Evolutionary conservation across 2,113 vertebrate genomes (phyloP).

Genomic region (Varanus salvator): DNA sequence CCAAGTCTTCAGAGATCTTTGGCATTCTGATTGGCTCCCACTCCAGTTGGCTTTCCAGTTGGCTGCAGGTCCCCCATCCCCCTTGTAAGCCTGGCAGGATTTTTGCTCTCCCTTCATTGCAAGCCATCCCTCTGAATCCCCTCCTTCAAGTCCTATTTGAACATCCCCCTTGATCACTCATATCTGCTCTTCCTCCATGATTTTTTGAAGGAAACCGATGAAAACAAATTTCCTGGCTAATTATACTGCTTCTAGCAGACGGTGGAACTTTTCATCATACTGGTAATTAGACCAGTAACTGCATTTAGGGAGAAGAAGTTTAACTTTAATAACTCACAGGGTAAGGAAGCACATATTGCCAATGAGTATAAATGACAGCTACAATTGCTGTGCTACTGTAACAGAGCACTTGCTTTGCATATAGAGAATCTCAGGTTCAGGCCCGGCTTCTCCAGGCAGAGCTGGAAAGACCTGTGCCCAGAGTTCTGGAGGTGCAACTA

Average conservation of each 20-base stretch:
- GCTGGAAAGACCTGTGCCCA: neutral
- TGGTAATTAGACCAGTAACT: constrained; percentile 37
- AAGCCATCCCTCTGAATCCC: neutral
- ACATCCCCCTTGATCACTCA: neutral
- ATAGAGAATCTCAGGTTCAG: neutral
- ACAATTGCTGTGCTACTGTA: neutral
- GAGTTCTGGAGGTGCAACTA: neutral
- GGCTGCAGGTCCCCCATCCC: too few relatives aligned
- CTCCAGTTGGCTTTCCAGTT: neutral
- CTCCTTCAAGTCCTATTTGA: constrained; percentile 22
- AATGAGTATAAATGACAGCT: constrained; percentile 12
- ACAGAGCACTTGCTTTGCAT: neutral
- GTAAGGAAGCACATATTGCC: neutral
- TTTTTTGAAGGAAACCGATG: neutral
- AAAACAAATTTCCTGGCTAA: constrained; percentile 1
- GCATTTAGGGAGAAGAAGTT: neutral
- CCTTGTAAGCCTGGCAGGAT: neutral
- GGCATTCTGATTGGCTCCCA: too few relatives aligned
- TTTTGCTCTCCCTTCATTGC: neutral
- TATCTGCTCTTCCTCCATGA: fast-evolving
- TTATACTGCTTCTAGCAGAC: neutral
- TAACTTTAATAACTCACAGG: constrained; percentile 5
- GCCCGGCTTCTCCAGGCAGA: neutral
- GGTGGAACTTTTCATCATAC: neutral
- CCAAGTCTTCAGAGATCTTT: neutral